Evolutionary conservation across 2,797 vertebrate genomes (phyloP).

Genomic region (Loriculus beryllinus): DNA sequence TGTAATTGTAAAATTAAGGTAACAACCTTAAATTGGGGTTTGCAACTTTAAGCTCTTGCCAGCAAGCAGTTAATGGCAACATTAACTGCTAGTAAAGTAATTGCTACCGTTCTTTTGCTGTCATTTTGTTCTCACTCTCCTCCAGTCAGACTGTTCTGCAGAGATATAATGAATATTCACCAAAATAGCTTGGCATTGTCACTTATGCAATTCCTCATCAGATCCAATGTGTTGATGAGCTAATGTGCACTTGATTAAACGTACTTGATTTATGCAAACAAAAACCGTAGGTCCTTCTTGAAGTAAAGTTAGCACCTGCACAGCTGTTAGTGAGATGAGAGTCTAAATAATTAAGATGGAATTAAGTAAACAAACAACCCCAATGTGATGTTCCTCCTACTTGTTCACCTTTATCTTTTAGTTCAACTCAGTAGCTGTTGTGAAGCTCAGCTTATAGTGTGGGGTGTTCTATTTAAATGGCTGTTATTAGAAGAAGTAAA

Average conservation of each 20-base stretch:
- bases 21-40: constrained; percentile 28
- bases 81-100: constrained; percentile 54
- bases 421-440: background rate
- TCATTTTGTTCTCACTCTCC: constrained; percentile 57
- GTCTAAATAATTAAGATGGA: constrained; percentile 47
- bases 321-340: constrained; percentile 42
- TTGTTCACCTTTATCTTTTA: constrained; percentile 6
- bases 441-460: background rate
- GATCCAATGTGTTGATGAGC: constrained; percentile 51
- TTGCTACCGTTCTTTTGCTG: constrained; percentile 50
- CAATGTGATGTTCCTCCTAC: background rate
- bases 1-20: constrained; percentile 30
- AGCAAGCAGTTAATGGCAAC: constrained; percentile 45
- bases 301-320: constrained; percentile 46
- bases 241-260: constrained; percentile 58
- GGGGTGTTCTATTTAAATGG: background rate
- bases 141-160: constrained; percentile 34
- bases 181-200: constrained; percentile 57
- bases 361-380: constrained; percentile 56
- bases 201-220: constrained; percentile 40
- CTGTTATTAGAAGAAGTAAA: background rate
- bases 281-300: constrained; percentile 39
- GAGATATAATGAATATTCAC: constrained; percentile 61
- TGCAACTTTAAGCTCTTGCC: constrained; percentile 30
- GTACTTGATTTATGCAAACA: constrained; percentile 61